A percentile compares a stretch with the other conserved stretches of the same genome.
These are phyloP conservation scores for Chloropsis cyanopogon DNA, from an alignment of 2,113 vertebrate species.

Conservation along the genomic window DNA sequence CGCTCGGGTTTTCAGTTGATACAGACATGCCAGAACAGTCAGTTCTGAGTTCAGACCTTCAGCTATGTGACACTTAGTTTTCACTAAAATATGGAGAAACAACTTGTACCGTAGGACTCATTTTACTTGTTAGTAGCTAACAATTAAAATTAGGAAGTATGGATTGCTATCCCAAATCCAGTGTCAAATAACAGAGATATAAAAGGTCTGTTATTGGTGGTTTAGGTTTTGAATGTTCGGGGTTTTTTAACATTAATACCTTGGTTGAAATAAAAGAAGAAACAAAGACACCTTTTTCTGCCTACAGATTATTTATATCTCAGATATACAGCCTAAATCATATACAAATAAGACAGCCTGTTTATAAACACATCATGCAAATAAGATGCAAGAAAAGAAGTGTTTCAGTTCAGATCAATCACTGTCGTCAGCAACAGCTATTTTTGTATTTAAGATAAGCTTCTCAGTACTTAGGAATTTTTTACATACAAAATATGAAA, in stretches of 20 bases:
- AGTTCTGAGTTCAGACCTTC: background rate
- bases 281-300: background rate
- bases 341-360: conserved; percentile 12
- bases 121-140: background rate
- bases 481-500: background rate
- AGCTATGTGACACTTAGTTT: background rate
- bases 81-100: background rate
- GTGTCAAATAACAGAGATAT: background rate
- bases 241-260: background rate
- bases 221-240: background rate
- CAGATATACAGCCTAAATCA: background rate
- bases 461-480: background rate
- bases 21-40: background rate
- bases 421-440: conserved; percentile 15
- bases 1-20: background rate
- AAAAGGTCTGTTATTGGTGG: background rate
- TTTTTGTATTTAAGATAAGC: conserved; percentile 19
- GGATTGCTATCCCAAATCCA: background rate
- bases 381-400: conserved; percentile 39
- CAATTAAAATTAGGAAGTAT: background rate
- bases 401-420: conserved; percentile 44
- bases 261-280: background rate
- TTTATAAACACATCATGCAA: conserved; percentile 40
- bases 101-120: background rate
- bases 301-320: background rate